Conservation (phyloP, 2,113 vertebrate genomes). For the Lepus europaeus region DNA sequence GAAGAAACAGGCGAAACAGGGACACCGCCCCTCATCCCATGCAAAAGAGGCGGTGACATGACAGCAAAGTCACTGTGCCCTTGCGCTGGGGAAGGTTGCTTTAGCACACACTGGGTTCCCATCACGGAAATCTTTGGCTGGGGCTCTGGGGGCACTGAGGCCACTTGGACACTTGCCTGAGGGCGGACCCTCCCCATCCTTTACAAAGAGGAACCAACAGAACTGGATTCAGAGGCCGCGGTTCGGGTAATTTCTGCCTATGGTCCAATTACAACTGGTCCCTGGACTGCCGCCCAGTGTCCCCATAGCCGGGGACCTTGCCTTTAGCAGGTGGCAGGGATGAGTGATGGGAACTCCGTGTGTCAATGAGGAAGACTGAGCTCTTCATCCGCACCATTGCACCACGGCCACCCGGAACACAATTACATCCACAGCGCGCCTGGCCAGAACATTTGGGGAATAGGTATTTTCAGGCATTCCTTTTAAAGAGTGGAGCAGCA, state of each 20-base stretch:
- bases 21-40: rapidly evolving
- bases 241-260: not conserved
- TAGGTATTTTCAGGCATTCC: conserved; percentile 68
- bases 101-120: not conserved
- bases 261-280: not conserved
- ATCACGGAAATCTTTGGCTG: rapidly evolving
- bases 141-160: not conserved
- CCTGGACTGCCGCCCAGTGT: not conserved
- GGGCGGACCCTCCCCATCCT: not conserved
- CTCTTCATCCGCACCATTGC: not conserved
- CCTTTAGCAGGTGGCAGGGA: not conserved
- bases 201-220: not conserved
- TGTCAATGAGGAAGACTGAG: not conserved
- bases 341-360: rapidly evolving
- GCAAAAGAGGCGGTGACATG: not conserved
- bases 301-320: not conserved
- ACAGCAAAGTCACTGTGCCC: not conserved
- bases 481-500: conserved; percentile 63
- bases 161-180: not conserved
- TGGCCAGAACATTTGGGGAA: conserved; percentile 64
- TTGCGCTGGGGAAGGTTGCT: not conserved
- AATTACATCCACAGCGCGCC: not conserved
- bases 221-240: not conserved
- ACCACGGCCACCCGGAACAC: not conserved
- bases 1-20: not conserved